Base-by-base conservation (phyloP, 2,888 invertebrate species). In the Tribolium freemani region DNA sequence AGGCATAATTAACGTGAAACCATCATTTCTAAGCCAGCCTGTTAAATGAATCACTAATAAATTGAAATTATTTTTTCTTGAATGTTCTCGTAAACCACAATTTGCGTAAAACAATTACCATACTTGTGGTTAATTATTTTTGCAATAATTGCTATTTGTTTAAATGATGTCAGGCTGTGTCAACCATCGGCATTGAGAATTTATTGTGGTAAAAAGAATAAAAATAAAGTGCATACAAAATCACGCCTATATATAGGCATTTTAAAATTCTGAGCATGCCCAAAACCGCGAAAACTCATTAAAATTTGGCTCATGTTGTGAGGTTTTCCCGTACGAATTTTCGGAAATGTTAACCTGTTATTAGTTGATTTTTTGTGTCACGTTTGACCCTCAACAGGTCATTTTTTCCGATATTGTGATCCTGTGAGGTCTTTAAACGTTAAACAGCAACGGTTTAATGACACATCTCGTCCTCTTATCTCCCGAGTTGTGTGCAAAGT, bases 271-370 rank as follows among this genome's bases (percentile, higher is more conserved):
- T 8, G 20, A 4, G 8, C 13, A 38, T 38, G 20, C 13, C n/a
- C 31, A 45, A 58, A 58, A 44, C 58, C 58, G 58, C 58, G 45
- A 58, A 58, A 56, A 58, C 45, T 58, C n/a, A 58, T 58, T 58
- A 58, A 45, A 21, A 58, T 58, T 44, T 58, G n/a, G 20, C 13
- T 58, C 58, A 58, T 21, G 58, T 58, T 26, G 26, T 1, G 26
- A 26, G 26, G 26, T 26, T 26, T 26, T 26, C 26, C 26, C 26
- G 2, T 1, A 26, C 26, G 5, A 26, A 26, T 26, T 26, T 26
- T 26, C 26, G 26, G 26, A 26, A 26, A 26, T 26, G 5, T 26
- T 1, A 26, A 3, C 26, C 26, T 26, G 26, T 26, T 26, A 26
- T 26, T 26, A 26, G 26, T 26, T 26, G 26, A 26, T 26, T 26